Evolutionary conservation across 2,888 invertebrate genomes (phyloP).

Genomic region (Trypoxylon attenuatum): DNA sequence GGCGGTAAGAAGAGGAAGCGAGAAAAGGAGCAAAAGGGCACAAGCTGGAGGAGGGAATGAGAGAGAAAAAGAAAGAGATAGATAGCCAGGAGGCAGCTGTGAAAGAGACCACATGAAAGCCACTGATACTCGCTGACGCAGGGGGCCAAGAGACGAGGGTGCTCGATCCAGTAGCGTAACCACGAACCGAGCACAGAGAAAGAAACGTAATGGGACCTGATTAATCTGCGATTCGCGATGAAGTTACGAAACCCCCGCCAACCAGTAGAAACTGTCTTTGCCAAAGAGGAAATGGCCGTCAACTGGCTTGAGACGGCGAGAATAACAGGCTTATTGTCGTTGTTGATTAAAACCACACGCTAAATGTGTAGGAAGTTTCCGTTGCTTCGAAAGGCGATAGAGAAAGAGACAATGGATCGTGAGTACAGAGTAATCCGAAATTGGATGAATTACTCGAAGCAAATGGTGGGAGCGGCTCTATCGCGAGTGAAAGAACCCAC

Average conservation of each 20-base stretch:
- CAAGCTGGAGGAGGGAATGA: constrained; percentile 4
- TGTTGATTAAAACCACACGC: no score
- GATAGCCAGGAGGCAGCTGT: constrained; percentile 2
- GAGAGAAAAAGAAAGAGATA: constrained; percentile 1
- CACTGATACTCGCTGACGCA: constrained; percentile 30
- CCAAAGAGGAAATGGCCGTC: no score
- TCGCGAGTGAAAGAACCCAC: no score
- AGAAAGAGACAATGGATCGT: no score
- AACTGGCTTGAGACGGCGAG: no score
- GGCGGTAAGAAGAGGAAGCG: constrained; percentile 2
- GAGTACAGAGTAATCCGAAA: no score
- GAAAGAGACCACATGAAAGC: constrained; percentile 43
- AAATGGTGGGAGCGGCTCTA: no score
- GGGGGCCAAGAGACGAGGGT: constrained; percentile 36
- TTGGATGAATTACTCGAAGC: no score
- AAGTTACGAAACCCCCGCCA: not conserved
- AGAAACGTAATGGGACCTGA: constrained; percentile 20
- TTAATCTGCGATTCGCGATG: constrained; percentile 16
- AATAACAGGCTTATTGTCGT: no score
- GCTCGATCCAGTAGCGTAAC: constrained; percentile 49
- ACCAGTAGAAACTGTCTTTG: no score
- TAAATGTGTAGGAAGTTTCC: no score
- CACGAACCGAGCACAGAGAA: constrained; percentile 13
- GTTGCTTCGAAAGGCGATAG: no score
- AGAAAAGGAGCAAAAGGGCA: constrained; percentile 1